These are phyloP conservation scores for Takifugu bimaculatus DNA, from an alignment of 2,113 vertebrate species.

Conservation along the genomic window DNA sequence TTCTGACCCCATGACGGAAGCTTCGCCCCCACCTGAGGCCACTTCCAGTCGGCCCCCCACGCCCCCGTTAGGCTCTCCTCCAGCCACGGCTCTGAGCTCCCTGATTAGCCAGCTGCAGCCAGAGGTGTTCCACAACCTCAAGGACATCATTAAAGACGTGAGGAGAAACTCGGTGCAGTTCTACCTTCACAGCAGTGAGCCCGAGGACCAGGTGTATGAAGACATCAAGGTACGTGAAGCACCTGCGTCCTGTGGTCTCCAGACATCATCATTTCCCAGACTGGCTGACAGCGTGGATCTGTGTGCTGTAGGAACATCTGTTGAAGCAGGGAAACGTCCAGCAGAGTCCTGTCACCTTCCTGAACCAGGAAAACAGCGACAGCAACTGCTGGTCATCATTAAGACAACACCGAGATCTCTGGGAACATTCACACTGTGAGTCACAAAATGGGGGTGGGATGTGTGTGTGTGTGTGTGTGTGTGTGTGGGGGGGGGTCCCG, in stretches of 20 bases:
- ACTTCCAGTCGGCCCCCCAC: not conserved
- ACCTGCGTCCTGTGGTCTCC: too few relatives aligned
- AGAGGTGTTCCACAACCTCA: conserved; percentile 82
- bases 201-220: conserved; percentile 77
- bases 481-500: too few relatives aligned
- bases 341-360: too few relatives aligned
- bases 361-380: too few relatives aligned
- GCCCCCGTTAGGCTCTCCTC: not conserved
- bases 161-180: conserved; percentile 87
- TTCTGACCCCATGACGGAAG: not conserved
- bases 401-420: too few relatives aligned
- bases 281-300: not conserved
- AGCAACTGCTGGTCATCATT: too few relatives aligned
- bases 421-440: too few relatives aligned
- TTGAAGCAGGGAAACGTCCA: conserved; percentile 83
- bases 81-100: conserved; percentile 55
- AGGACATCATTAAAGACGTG: conserved; percentile 86
- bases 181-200: conserved; percentile 82
- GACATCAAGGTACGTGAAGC: conserved; percentile 89
- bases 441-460: too few relatives aligned
- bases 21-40: not conserved
- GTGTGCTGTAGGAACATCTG: conserved; percentile 80
- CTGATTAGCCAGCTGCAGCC: conserved; percentile 87
- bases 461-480: too few relatives aligned
- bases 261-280: not conserved